Conservation (phyloP, 2,797 vertebrate genomes). For the Tenualosa thibaudeaui region DNA sequence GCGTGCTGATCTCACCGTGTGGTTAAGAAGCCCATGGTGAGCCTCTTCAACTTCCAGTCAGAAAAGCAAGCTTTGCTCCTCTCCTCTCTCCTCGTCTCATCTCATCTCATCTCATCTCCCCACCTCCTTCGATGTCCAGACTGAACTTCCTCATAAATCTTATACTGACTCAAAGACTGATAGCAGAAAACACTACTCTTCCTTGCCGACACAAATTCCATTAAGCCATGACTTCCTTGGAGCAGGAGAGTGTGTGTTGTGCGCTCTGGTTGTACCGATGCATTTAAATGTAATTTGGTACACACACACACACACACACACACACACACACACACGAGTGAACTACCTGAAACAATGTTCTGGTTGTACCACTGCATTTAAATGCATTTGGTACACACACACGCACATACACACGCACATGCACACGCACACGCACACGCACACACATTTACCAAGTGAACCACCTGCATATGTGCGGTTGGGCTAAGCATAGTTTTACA, state of each 20-base stretch:
- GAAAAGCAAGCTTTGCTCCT: not conserved
- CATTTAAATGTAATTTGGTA: not conserved
- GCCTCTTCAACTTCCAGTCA: not conserved
- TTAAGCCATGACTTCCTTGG: not conserved
- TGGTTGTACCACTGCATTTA: not conserved
- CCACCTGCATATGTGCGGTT: not conserved
- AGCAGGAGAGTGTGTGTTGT: not conserved
- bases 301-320: no score
- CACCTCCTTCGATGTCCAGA: no score
- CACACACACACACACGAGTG: not conserved
- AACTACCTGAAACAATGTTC: slow-evolving; percentile 7
- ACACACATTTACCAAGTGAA: not conserved
- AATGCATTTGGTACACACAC: not conserved
- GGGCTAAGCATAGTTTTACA: slow-evolving; percentile 17
- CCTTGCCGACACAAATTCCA: not conserved
- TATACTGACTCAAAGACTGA: not conserved
- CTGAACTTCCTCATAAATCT: not conserved
- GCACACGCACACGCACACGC: no score
- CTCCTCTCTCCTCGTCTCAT: not conserved
- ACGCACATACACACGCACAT: no score
- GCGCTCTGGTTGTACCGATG: not conserved
- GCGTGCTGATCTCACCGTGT: not conserved
- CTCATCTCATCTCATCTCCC: not conserved
- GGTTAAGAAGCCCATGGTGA: not conserved
- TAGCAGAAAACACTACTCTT: not conserved